These are phyloP conservation scores for Chionodraco myersi DNA, from an alignment of 2,113 vertebrate genomes.

Conservation along the genomic window DNA sequence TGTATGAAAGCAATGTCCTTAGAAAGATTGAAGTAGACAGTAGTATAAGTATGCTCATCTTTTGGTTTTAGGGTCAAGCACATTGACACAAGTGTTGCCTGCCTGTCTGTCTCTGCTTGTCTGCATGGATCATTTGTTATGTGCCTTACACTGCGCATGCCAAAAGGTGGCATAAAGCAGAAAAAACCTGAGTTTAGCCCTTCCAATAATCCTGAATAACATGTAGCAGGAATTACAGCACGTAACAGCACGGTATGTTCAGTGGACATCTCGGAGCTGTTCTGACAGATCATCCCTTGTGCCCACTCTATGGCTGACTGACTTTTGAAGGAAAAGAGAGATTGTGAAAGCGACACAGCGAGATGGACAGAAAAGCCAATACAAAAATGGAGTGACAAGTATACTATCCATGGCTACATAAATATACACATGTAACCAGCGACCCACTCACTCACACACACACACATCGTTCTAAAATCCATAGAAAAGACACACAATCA, in stretches of 20 bases:
- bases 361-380: constrained; percentile 31
- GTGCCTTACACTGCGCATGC: not conserved
- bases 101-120: constrained; percentile 8
- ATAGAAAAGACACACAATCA: constrained; percentile 6
- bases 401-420: constrained; percentile 20
- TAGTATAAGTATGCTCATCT: not conserved
- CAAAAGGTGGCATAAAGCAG: constrained; percentile 4
- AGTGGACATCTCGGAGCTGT: constrained; percentile 57
- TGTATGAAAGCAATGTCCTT: not conserved
- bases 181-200: constrained; percentile 23
- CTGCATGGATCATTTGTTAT: constrained; percentile 9
- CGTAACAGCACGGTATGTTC: constrained; percentile 45
- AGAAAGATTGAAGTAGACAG: not conserved
- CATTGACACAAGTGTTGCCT: not conserved
- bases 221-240: constrained; percentile 60
- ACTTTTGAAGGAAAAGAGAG: constrained; percentile 48
- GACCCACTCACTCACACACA: not conserved
- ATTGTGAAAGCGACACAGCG: constrained; percentile 24
- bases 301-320: constrained; percentile 55
- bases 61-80: not conserved
- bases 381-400: constrained; percentile 44
- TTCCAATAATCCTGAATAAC: constrained; percentile 52
- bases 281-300: constrained; percentile 71
- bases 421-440: constrained; percentile 18
- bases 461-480: not conserved